Conservation (phyloP, 1,140 invertebrate genomes). For the Conus betulinus region DNA sequence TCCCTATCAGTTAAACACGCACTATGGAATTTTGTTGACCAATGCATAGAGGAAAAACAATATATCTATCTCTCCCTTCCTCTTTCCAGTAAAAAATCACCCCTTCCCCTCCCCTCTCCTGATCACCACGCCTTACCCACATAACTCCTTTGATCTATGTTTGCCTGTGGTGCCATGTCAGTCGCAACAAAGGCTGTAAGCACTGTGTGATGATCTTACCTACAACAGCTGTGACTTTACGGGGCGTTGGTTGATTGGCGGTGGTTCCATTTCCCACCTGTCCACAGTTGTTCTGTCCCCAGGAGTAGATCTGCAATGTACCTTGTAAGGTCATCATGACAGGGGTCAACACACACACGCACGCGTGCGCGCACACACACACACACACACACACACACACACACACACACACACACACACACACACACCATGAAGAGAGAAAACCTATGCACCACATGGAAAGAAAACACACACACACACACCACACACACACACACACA, state of each 20-base stretch:
- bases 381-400: neutral
- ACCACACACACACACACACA: neutral
- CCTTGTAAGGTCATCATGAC: neutral
- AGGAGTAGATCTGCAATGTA: conserved; percentile 79
- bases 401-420: neutral
- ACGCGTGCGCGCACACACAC: neutral
- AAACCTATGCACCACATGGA: too few species aligned
- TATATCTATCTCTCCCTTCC: conserved; percentile 40
- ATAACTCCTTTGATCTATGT: too few species aligned
- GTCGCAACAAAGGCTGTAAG: too few species aligned
- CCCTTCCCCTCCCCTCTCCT: too few species aligned
- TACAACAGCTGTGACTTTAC: conserved; percentile 79
- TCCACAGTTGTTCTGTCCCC: conserved; percentile 84
- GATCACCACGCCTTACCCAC: too few species aligned
- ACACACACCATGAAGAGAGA: neutral
- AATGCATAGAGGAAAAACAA: conserved; percentile 53
- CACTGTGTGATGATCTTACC: conserved; percentile 52
- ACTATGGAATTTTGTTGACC: too few species aligned
- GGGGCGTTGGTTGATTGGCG: conserved; percentile 81
- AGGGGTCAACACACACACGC: too few species aligned
- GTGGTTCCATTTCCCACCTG: conserved; percentile 82
- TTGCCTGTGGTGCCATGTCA: too few species aligned
- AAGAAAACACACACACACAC: too few species aligned
- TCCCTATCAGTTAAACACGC: too few species aligned
- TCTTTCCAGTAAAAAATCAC: too few species aligned